Base-by-base conservation (phyloP, 2,113 vertebrate genomes). In the Cranoglanis bouderius region DNA sequence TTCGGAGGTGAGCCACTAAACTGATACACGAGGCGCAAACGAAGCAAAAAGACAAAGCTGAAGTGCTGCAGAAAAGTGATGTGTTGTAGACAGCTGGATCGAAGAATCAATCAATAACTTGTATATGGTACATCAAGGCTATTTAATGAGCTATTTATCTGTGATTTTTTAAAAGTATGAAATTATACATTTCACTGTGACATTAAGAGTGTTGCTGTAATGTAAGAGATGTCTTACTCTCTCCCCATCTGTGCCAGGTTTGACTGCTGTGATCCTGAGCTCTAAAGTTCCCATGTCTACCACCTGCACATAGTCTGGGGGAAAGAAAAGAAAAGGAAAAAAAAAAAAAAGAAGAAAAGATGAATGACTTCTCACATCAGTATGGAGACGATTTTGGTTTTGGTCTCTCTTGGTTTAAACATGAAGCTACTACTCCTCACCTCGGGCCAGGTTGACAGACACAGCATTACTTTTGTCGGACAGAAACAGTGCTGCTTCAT, bases 211-310 rank as follows among this genome's bases (percentile, higher is more conserved):
- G 26, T 24, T 16, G 61, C 59, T 59, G 43, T 19, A 78, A 26
- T 32, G 49, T 16, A 19, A 72, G 32, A 29, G 40, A 32, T 46
- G 24, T 91, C 95, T 95, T 94, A 99, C 98, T 95, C 96, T 93
- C 85, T 97, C 97, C 78, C 90, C 96, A 90, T 97, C 96, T 53
- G 93, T 91, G 92, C 95, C 96, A 90, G 96, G 96, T 94, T 98
- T 99, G 84, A 97, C 96, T 63, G 98, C 92, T 53, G 96, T 98
- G 91, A 99, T 99, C 81, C 98, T 97, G 91, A 99, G 89, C 93
- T 99, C 98, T 86, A 99, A 90, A 26, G 98, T 96, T 40, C 98
- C 98, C 98, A 99, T 99, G 90, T 99, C 98, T 90, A 99, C 96
- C 88, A 99, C 98, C 93, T 97, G 97, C 88, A 99, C 97, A 91